phyloP scores from a whole-genome alignment of 2,113 vertebrate species.

The Neopipo cinnamomea region DNA sequence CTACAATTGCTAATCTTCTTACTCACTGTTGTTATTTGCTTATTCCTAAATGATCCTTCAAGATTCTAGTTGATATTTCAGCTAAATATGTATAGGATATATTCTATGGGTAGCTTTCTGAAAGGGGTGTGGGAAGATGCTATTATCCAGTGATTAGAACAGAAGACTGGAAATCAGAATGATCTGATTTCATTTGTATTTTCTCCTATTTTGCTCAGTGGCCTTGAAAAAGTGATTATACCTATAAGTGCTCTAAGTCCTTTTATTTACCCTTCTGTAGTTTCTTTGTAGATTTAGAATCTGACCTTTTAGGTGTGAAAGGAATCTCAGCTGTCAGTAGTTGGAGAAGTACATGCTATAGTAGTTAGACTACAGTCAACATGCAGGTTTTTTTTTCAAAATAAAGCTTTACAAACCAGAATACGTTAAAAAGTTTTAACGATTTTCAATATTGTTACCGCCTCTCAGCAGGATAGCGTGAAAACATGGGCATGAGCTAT shows the following conservation, averaged over 20 bases:
- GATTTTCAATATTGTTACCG: not conserved
- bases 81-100: not conserved
- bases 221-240: not conserved
- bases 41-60: not conserved
- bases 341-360: not conserved
- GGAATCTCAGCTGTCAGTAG: not conserved
- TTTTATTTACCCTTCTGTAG: not conserved
- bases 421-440: not conserved
- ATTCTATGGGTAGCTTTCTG: not conserved
- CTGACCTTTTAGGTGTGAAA: not conserved
- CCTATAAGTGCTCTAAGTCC: not conserved
- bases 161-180: not conserved
- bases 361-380: not conserved
- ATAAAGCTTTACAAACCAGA: not conserved
- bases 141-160: not conserved
- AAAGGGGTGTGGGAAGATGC: not conserved
- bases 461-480: not conserved
- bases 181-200: not conserved
- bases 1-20: not conserved
- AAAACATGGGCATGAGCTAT: not conserved
- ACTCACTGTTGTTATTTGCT: not conserved
- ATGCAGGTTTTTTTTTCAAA: not conserved
- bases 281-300: not conserved
- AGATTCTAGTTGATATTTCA: not conserved
- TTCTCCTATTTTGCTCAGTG: not conserved